Base-by-base conservation (phyloP, 2,888 invertebrate genomes). In the Drosophila buzzatii region DNA sequence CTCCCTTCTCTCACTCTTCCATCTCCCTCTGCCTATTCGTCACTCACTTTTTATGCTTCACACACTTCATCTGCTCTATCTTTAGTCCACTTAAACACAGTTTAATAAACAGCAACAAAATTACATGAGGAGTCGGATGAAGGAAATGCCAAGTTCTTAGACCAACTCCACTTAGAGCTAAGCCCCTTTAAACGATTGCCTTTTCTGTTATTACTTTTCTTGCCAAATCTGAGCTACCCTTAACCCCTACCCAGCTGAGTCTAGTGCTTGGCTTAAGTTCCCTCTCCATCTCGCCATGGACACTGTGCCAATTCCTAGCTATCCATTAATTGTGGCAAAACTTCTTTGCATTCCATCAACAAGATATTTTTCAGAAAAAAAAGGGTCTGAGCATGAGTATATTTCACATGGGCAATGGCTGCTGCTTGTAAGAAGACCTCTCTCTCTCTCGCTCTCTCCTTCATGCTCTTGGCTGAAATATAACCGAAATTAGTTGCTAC, bases 261-360 rank as follows among this genome's bases (percentile, higher is more conserved):
- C 12, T 20, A 20, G 44, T n/a, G 47, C 47, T 31, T 7, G 33
- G 49, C 49, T 18, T 10, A 31, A 49, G n/a, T 23, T 14, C 31
- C 31, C 49, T 7, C 2, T 3, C 51, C 12, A 18, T 33, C 49
- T 12, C 3, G 0, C 33, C 12, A 18, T 33, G 10, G 49, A n/a
- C n/a, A 31, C 9, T 35, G 35, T 53, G 52, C 16, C 23, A 37
- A 53, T 23, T 37, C 53, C 27, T 56, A 52, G 41, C 59, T 42
- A 76, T 51, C 35, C 76, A 76, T 72, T 72, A 76, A 69, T 51
- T 72, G 65, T 35, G 42, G 66, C 64, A 41, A 41, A 41, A 35
- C 49, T 51, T 41, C 49, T 49, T 39, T 41, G 64, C 41, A 31
- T 45, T 64, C 27, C 55, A 20, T 52, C 35, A 33, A 49, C 6